Conservation (phyloP, 2,113 vertebrate genomes). For the Neolamprologus falcicula region DNA sequence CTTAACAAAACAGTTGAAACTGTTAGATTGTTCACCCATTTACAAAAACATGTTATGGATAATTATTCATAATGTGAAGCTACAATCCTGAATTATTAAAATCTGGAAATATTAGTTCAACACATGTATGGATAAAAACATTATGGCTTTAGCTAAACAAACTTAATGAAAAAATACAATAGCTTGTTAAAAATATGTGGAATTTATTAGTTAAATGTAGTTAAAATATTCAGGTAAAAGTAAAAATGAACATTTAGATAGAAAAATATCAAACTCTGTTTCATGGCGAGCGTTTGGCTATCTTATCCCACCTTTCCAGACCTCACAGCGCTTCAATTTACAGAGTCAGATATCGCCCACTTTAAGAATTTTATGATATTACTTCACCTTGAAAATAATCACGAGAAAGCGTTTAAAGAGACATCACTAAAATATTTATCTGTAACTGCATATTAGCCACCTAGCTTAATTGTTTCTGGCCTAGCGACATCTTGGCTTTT, state of each 20-base stretch:
- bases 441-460: not conserved
- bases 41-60: not conserved
- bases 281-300: not conserved
- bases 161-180: not conserved
- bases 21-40: not conserved
- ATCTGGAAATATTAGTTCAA: not conserved
- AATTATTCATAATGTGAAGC: not conserved
- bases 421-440: not conserved
- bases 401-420: not conserved
- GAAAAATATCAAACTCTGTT: not conserved
- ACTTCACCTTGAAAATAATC: not conserved
- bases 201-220: not conserved
- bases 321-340: not conserved
- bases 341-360: not conserved
- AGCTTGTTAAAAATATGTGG: not conserved
- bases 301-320: not conserved
- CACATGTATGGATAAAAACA: not conserved
- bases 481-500: not conserved
- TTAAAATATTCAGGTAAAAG: not conserved
- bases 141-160: not conserved
- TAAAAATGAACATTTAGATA: not conserved
- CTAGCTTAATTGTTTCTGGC: not conserved
- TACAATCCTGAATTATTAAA: not conserved
- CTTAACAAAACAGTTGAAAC: not conserved
- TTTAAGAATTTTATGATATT: not conserved